A percentile compares a stretch with the other conserved stretches of the same genome.
Evolutionary conservation across 2,888 invertebrate genomes (phyloP).

Genomic region (Calameuta idolon): DNA sequence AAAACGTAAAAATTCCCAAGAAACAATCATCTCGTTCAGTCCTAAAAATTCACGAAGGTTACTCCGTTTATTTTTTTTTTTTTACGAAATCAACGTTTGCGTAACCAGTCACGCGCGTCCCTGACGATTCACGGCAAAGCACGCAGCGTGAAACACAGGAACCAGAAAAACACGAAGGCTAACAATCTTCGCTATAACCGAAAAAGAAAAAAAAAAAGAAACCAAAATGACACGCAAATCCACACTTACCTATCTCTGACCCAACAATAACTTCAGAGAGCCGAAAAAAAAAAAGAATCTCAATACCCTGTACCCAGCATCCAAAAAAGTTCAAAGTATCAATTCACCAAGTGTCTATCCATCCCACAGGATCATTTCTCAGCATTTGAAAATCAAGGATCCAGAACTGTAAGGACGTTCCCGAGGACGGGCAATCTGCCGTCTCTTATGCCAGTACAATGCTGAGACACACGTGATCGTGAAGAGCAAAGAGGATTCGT

Average conservation of each 20-base stretch:
- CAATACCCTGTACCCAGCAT: neutral
- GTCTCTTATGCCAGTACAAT: neutral
- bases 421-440: neutral
- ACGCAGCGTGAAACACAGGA: neutral
- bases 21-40: neutral
- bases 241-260: slow-evolving; percentile 8
- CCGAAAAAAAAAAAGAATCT: neutral
- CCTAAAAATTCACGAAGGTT: neutral
- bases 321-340: neutral
- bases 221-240: slow-evolving; percentile 20
- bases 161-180: slow-evolving; percentile 4
- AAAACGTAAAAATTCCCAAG: neutral
- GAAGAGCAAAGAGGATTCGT: neutral
- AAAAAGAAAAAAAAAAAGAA: too few species aligned
- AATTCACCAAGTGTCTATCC: too few species aligned
- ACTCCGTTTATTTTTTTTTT: neutral
- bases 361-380: too few species aligned
- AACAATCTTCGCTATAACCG: neutral
- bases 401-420: neutral
- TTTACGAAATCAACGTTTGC: neutral
- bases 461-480: neutral
- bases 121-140: neutral
- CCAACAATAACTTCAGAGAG: neutral
- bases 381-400: neutral
- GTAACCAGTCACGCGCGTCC: neutral